Evolutionary conservation across 1,140 invertebrate genomes (phyloP), one percentile per base, ranked within the genome.

Genomic region (Zaprionus camerounensis): DNA sequence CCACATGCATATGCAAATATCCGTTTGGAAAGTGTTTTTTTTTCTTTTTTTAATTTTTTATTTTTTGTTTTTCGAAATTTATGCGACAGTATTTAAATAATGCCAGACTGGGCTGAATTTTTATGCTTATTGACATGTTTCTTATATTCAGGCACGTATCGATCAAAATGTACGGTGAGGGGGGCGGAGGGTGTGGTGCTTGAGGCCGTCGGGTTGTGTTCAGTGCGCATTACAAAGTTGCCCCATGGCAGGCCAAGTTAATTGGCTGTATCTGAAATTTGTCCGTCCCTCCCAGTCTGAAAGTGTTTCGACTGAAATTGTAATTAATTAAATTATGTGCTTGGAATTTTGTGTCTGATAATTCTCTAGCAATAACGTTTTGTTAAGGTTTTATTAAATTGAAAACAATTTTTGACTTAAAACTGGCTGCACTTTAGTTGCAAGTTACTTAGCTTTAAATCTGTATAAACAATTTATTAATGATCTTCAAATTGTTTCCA

Each of bases 21-120:
- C 63, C 78, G 72, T 79, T 88, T 78, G 74, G 68, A 84, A 88
- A 88, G 74, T 79, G 49, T 85, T 81, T 71, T 63, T 71, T 41
- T n/a, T 2, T 15, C 1, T 12, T 7, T 41, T 15, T 41, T 41
- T 41, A 9, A 2, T 34, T 11, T 31, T 15, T 6, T n/a, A 2
- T 15, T 15, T 13, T 41, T 41, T 41, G 13, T 44, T 44, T 17
- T 20, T 46, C 41, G 41, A 74, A 86, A 76, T 70, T 46, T 62
- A 64, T 75, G 70, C 73, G 80, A 74, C 80, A 62, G 67, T 70
- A 56, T 81, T 73, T 67, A 56, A 73, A 70, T 73, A 65, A 34
- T 5, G 46, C 20, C 41, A n/a, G 51, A 17, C 31, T 24, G 44
- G 22, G 20, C 20, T 59, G 34, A 6, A 22, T 56, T 49, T 62